Percentiles rank a stretch among this genome's conserved stretches.
phyloP scores from a whole-genome alignment of 1,140 invertebrate species.

The Drosophila busckii region DNA sequence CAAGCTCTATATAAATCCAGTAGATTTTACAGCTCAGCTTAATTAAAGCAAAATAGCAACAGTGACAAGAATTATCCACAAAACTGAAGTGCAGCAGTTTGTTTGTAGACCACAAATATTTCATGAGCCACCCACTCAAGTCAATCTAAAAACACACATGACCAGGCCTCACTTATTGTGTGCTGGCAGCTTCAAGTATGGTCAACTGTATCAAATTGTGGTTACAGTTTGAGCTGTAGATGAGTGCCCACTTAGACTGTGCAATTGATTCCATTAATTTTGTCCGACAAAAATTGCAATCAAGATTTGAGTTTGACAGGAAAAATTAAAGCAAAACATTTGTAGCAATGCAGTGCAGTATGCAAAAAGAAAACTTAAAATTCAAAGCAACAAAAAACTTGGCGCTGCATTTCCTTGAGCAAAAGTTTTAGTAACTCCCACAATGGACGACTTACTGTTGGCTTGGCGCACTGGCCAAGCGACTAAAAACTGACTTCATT shows the following conservation, averaged over 20 bases:
- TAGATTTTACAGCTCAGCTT: too few relatives aligned
- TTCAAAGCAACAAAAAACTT: conserved; percentile 24
- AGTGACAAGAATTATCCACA: background rate
- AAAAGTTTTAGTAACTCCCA: conserved; percentile 59
- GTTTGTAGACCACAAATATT: conserved; percentile 1
- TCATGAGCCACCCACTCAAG: conserved; percentile 11
- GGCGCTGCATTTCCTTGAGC: conserved; percentile 47
- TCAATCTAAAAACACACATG: conserved; percentile 2
- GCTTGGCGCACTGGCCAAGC: conserved; percentile 56
- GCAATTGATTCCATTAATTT: conserved; percentile 59
- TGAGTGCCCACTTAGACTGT: conserved; percentile 2
- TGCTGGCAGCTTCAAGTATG: conserved; percentile 14
- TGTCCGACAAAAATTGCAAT: conserved; percentile 50
- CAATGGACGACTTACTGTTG: conserved; percentile 41
- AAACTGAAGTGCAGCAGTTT: too few relatives aligned
- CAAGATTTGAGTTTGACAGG: conserved; percentile 1
- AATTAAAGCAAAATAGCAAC: too few relatives aligned
- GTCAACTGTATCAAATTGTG: conserved; percentile 17
- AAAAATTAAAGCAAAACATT: conserved; percentile 12
- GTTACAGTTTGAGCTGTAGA: background rate
- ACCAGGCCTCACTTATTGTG: too few relatives aligned
- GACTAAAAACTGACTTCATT: conserved; percentile 68
- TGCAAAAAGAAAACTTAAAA: conserved; percentile 43
- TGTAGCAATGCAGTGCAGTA: conserved; percentile 7
- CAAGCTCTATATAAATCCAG: too few relatives aligned